phyloP scores from a whole-genome alignment of 2,113 vertebrate genomes.

The Piprites chloris region DNA sequence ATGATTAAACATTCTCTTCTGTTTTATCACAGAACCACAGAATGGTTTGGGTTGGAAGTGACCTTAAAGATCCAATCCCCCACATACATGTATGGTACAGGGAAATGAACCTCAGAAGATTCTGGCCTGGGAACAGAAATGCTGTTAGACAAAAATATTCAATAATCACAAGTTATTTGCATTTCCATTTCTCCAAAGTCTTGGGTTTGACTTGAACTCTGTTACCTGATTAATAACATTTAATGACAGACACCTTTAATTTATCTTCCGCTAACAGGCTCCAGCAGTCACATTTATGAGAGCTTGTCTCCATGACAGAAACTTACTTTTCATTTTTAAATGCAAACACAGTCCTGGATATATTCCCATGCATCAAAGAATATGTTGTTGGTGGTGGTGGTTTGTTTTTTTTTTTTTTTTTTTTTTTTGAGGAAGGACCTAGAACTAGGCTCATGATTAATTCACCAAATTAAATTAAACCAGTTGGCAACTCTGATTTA shows the following conservation, averaged over 20 bases:
- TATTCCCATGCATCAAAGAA: slow-evolving; percentile 43
- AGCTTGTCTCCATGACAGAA: slow-evolving; percentile 17
- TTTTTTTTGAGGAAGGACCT: slow-evolving; percentile 2
- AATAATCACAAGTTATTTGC: not conserved
- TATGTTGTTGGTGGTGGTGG: slow-evolving; percentile 32
- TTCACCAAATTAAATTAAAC: slow-evolving; percentile 60
- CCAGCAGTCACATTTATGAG: not conserved
- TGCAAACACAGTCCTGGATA: slow-evolving; percentile 22
- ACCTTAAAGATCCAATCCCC: too few relatives aligned
- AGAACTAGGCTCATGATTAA: slow-evolving; percentile 57
- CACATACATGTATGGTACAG: not conserved
- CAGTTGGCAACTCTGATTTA: slow-evolving; percentile 34
- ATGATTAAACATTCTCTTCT: not conserved
- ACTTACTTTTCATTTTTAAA: slow-evolving; percentile 30
- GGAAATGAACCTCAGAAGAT: not conserved
- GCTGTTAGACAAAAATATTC: not conserved
- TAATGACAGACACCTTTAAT: not conserved
- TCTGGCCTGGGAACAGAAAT: not conserved
- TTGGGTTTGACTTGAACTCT: not conserved
- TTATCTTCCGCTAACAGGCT: not conserved
- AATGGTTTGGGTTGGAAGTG: not conserved
- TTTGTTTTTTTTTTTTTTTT: not conserved
- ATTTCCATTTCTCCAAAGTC: not conserved
- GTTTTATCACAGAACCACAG: not conserved
- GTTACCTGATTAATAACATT: not conserved